Evolutionary conservation across 2,888 invertebrate species (phyloP).

Genomic region (Meloe dianella): DNA sequence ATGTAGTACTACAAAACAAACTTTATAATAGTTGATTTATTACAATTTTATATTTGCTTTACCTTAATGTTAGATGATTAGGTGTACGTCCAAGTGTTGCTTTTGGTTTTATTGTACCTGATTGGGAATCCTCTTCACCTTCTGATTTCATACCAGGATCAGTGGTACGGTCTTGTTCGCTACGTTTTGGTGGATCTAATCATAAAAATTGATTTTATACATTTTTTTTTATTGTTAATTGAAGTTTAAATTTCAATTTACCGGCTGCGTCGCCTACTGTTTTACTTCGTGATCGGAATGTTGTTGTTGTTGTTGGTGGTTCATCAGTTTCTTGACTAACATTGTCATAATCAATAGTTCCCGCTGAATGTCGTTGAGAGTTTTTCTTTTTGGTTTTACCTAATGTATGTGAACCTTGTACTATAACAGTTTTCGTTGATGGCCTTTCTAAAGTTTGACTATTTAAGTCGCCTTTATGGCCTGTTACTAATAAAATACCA

Average conservation of each 20-base stretch:
- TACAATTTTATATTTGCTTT: constrained; percentile 29
- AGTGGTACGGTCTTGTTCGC: constrained; percentile 63
- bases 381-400: constrained; percentile 82
- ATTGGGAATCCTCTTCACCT: constrained; percentile 82
- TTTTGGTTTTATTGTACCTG: constrained; percentile 65
- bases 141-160: constrained; percentile 84
- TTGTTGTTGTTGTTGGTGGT: constrained; percentile 60
- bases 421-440: constrained; percentile 62
- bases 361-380: constrained; percentile 80
- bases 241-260: constrained; percentile 51
- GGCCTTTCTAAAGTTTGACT: constrained; percentile 70
- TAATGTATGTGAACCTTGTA: constrained; percentile 74
- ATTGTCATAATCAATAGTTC: constrained; percentile 85
- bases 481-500: constrained; percentile 57
- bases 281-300: constrained; percentile 85
- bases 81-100: constrained; percentile 84
- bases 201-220: not conserved
- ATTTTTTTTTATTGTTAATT: not conserved
- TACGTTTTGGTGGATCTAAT: constrained; percentile 55
- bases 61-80: constrained; percentile 89
- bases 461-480: constrained; percentile 57
- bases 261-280: constrained; percentile 87
- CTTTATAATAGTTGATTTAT: not conserved
- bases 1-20: constrained; percentile 77
- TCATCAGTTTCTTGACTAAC: constrained; percentile 78